Percentiles rank a stretch among this genome's conserved stretches.
phyloP scores from a whole-genome alignment of 2,113 vertebrate species.

The Solea solea region DNA sequence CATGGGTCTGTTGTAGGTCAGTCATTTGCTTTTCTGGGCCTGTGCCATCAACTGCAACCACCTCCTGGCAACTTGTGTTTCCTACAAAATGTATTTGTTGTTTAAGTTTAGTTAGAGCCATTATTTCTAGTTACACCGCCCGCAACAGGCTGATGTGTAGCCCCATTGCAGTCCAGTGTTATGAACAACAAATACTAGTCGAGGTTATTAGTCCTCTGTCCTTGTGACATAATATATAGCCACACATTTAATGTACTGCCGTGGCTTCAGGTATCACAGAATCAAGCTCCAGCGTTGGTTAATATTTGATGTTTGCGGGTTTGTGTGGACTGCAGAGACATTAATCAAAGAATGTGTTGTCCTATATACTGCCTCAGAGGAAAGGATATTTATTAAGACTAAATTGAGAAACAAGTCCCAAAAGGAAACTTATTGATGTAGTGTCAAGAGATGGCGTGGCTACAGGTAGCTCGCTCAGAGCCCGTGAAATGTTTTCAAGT shows the following conservation, averaged over 20 bases:
- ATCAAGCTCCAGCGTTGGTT: neutral
- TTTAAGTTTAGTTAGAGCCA: neutral
- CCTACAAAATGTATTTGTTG: neutral
- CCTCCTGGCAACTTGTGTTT: neutral
- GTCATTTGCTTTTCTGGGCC: neutral
- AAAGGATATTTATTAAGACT: neutral
- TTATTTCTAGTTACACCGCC: neutral
- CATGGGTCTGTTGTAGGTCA: no score
- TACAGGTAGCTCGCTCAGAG: constrained; percentile 26
- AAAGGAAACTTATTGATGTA: constrained; percentile 14
- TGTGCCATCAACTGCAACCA: neutral
- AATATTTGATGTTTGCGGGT: neutral
- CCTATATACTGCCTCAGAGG: neutral
- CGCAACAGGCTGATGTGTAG: neutral
- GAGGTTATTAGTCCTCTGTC: neutral
- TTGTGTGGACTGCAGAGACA: neutral
- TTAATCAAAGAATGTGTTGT: neutral
- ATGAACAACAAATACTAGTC: neutral
- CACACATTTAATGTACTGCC: neutral
- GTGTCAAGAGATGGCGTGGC: neutral
- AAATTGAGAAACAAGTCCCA: neutral
- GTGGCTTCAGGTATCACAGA: neutral
- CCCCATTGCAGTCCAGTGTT: neutral
- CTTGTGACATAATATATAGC: neutral
- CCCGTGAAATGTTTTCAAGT: constrained; percentile 19